These are phyloP conservation scores for Delphinus delphis DNA, from an alignment of 2,113 vertebrate species.

Conservation along the genomic window DNA sequence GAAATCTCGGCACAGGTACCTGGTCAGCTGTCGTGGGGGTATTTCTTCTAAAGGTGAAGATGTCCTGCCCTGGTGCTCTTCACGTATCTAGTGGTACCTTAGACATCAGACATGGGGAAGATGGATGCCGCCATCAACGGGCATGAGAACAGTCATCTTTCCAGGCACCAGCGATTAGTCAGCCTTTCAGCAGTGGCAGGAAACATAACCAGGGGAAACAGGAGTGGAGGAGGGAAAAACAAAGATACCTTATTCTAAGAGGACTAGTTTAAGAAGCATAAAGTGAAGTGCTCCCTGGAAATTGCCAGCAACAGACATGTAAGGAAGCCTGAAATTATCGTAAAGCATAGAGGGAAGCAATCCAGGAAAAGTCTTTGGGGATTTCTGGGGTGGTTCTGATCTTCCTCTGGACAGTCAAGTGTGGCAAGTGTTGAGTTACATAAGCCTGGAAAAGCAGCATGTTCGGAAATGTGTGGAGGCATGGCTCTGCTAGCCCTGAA, in stretches of 20 bases:
- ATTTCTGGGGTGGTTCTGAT: not conserved
- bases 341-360: not conserved
- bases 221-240: not conserved
- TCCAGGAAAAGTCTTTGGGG: not conserved
- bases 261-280: not conserved
- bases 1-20: not conserved
- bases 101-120: not conserved
- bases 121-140: not conserved
- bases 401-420: not conserved
- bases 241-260: not conserved
- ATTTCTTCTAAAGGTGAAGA: not conserved
- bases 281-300: not conserved
- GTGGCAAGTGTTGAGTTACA: not conserved
- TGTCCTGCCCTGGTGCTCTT: not conserved
- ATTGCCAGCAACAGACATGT: not conserved
- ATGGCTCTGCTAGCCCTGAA: not conserved
- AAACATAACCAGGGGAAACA: not conserved
- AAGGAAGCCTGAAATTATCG: not conserved
- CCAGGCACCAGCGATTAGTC: not conserved
- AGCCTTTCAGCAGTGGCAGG: not conserved
- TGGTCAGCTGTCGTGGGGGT: not conserved
- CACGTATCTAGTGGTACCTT: not conserved
- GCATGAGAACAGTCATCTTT: not conserved
- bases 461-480: not conserved
- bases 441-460: not conserved